phyloP scores from a whole-genome alignment of 2,797 vertebrate genomes.

The Platyrinchus mystaceus region DNA sequence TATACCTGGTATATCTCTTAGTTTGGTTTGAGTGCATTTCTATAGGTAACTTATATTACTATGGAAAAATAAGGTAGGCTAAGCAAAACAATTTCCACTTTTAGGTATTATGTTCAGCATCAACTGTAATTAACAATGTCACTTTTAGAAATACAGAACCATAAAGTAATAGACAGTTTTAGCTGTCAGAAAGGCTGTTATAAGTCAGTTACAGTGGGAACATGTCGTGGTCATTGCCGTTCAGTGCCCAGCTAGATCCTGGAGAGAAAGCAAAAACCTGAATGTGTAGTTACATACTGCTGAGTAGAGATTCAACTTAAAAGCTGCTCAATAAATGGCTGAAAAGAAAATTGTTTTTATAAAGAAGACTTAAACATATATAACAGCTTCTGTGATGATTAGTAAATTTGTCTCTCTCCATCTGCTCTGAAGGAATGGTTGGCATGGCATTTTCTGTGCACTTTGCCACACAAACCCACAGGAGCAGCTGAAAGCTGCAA shows the following conservation, averaged over 20 bases:
- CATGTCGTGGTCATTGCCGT: not conserved
- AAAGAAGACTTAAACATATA: not conserved
- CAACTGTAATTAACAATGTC: not conserved
- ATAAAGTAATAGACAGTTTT: not conserved
- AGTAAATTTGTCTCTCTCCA: not conserved
- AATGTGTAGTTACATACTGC: not conserved
- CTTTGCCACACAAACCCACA: slow-evolving; percentile 10
- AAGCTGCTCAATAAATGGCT: not conserved
- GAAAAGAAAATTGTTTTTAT: not conserved
- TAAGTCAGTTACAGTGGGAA: not conserved
- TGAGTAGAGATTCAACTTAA: not conserved
- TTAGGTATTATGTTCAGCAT: not conserved
- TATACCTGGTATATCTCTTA: not conserved
- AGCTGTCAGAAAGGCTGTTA: not conserved
- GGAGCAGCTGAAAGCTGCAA: slow-evolving; percentile 51
- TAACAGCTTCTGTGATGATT: not conserved
- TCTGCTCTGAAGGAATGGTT: slow-evolving; percentile 41
- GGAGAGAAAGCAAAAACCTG: not conserved
- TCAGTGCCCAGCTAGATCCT: not conserved
- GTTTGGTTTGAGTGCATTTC: not conserved
- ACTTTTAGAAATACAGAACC: not conserved
- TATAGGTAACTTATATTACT: not conserved
- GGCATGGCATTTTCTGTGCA: slow-evolving; percentile 15
- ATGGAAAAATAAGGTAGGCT: not conserved
- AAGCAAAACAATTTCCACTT: not conserved